These are phyloP conservation scores for Ctenoplectra terminalis DNA, from an alignment of 1,140 invertebrate genomes.

Conservation along the genomic window DNA sequence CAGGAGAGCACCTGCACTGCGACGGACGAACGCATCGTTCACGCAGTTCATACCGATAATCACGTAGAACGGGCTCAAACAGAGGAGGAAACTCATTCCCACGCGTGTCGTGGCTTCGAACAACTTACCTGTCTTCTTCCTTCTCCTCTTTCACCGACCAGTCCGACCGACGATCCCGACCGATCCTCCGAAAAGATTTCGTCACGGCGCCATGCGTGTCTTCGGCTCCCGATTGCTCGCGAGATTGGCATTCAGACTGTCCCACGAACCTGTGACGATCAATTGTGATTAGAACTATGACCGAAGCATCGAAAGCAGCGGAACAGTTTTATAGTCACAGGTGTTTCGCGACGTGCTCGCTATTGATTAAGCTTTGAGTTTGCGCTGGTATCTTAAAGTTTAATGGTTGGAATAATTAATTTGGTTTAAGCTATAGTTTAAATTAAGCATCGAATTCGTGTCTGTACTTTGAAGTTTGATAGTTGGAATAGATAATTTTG, in stretches of 20 bases:
- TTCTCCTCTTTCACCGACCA: too few species aligned
- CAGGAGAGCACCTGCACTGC: conserved; percentile 28
- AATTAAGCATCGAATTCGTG: too few species aligned
- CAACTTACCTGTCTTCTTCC: not conserved
- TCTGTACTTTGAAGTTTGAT: too few species aligned
- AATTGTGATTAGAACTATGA: not conserved
- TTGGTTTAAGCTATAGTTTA: too few species aligned
- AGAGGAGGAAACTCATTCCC: conserved; percentile 48
- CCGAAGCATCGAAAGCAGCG: not conserved
- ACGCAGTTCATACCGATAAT: conserved; percentile 29
- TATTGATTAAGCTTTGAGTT: too few species aligned
- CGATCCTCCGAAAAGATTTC: not conserved
- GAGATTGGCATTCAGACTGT: too few species aligned
- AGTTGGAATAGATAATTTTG: too few species aligned
- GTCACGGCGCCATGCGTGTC: not conserved
- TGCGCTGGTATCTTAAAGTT: too few species aligned
- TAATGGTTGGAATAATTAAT: too few species aligned
- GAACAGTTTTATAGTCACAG: too few species aligned
- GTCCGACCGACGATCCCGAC: not conserved
- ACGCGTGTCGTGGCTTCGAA: conserved; percentile 21
- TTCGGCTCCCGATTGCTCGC: not conserved
- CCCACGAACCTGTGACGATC: not conserved
- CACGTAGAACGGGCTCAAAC: conserved; percentile 25
- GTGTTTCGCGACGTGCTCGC: too few species aligned
- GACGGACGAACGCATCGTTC: conserved; percentile 28